Conservation (phyloP, 1,140 invertebrate species). For the Aphelinus certus region DNA sequence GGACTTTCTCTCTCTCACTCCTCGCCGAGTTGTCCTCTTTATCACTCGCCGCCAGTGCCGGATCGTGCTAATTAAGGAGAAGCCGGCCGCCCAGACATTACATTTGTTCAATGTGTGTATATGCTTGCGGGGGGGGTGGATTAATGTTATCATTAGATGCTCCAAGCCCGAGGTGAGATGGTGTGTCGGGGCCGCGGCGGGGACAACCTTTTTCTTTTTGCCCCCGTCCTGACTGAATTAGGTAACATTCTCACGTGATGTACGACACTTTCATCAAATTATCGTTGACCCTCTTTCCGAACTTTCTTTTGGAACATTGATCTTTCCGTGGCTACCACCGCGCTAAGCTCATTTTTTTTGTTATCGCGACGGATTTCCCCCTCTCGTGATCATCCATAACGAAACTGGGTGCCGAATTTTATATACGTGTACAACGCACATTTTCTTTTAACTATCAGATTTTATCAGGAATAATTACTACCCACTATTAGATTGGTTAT, state of each 20-base stretch:
- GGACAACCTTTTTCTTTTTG: too few species aligned
- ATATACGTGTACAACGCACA: background rate
- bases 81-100: too few species aligned
- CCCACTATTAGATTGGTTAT: background rate
- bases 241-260: background rate
- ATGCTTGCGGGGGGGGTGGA: too few species aligned
- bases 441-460: conserved; percentile 26
- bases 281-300: conserved; percentile 28
- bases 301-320: conserved; percentile 9
- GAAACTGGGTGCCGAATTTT: background rate
- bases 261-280: conserved; percentile 21
- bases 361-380: conserved; percentile 11
- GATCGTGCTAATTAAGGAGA: too few species aligned
- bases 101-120: too few species aligned
- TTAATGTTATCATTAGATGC: too few species aligned
- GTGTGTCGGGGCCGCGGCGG: too few species aligned
- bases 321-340: conserved; percentile 17
- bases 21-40: too few species aligned
- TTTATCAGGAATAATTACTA: conserved; percentile 26
- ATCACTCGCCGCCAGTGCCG: too few species aligned
- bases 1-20: too few species aligned
- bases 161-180: too few species aligned
- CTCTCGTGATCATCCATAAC: conserved; percentile 18
- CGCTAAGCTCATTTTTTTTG: background rate
- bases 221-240: too few species aligned